Base-by-base conservation (phyloP, 1,140 invertebrate species). In the Rhynchophorus ferrugineus region DNA sequence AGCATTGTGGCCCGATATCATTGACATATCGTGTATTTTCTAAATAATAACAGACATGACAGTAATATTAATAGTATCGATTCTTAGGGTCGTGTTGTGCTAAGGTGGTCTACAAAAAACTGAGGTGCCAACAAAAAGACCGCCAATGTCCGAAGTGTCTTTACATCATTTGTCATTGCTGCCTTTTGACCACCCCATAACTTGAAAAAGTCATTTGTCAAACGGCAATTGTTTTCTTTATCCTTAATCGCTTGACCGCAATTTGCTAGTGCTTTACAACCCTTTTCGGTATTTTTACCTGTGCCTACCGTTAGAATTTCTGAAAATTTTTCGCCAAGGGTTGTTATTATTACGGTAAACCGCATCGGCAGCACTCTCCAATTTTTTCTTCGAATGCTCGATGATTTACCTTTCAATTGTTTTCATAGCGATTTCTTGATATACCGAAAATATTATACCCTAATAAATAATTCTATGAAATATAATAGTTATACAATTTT, bases 141-240 rank as follows among this genome's bases (percentile, higher is more conserved):
- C 60, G 58, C 44, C 56, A 58, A 46, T 55, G 56, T 50, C 48
- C 52, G 52, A 60, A 49, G 50, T 61, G 60, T 60, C 60, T 47
- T 59, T 55, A 62, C 60, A 62, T 62, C 60, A 62, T 62, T 62
- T 62, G 56, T 62, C 60, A 62, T 60, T 56, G 34, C 22, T 33
- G 49, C 47, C 51, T 50, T 55, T 36, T 56, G 60, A 54, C 60
- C 60, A 62, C 60, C 60, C 60, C 38, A 53, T 52, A 60, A 60
- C 49, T 45, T 49, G 56, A 60, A 59, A 61, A 59, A 62, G 55
- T 60, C 60, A 62, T 62, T 62, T 62, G 58, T 62, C 60, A 62
- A 62, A 62, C 44, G 52, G 14, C 60, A 58, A 62, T 62, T 60
- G 58, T 62, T 62, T 58, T 43, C 54, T 41, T 60, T 53, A 49